Percentiles rank a stretch among this genome's conserved stretches.
These are phyloP conservation scores for Isotomurus palustris DNA, from an alignment of 2,888 invertebrate species.

Conservation along the genomic window DNA sequence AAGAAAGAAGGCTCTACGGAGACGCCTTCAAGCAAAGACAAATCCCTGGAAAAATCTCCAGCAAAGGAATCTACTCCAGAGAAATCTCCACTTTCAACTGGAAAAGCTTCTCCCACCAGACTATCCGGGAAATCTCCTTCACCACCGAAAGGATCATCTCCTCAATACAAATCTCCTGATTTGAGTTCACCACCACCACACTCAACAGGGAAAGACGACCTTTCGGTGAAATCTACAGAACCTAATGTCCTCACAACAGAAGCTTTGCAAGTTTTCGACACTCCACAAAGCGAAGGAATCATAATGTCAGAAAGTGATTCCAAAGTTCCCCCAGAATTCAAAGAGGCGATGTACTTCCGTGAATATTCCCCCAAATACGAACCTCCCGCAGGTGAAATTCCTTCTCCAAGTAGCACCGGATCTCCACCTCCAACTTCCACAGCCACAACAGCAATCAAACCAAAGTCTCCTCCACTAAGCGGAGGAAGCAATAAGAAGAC, in stretches of 20 bases:
- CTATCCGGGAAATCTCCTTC: not conserved
- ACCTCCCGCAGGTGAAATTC: constrained; percentile 17
- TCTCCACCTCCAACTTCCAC: constrained; percentile 36
- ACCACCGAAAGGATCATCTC: not conserved
- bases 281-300: constrained; percentile 1
- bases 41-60: constrained; percentile 27
- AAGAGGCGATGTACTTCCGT: constrained; percentile 34
- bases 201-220: not conserved
- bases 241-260: constrained; percentile 33
- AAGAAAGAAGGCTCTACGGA: not conserved
- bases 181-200: no score
- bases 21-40: constrained; percentile 21
- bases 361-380: constrained; percentile 29
- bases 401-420: constrained; percentile 18
- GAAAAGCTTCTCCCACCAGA: not conserved
- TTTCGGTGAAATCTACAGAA: not conserved
- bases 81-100: constrained; percentile 6
- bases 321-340: constrained; percentile 8
- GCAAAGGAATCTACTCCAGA: constrained; percentile 31
- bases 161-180: not conserved
- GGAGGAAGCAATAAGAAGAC: no score
- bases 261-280: constrained; percentile 25
- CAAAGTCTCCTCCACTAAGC: constrained; percentile 38
- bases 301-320: constrained; percentile 8
- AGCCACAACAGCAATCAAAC: constrained; percentile 39